Evolutionary conservation across 2,797 vertebrate genomes (phyloP).

Genomic region (Hipposideros larvatus): DNA sequence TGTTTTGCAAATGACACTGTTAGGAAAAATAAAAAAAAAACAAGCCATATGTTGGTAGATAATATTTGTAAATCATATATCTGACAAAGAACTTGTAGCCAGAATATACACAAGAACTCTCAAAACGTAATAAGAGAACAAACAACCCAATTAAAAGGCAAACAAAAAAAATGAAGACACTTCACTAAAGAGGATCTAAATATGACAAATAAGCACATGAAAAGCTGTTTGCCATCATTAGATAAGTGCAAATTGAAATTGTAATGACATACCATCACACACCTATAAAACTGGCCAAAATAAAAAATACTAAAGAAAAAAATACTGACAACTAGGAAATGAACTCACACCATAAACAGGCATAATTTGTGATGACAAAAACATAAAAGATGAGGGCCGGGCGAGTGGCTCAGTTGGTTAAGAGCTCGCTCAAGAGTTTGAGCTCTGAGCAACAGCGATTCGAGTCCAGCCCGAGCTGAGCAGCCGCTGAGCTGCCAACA

Average conservation of each 20-base stretch:
- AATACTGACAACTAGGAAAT: too few relatives aligned
- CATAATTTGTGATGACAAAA: too few relatives aligned
- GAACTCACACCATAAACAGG: too few relatives aligned
- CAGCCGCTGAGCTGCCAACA: too few relatives aligned
- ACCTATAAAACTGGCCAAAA: background rate
- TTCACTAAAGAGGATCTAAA: background rate
- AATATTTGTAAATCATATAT: background rate
- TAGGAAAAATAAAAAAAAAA: background rate
- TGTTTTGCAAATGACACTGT: background rate
- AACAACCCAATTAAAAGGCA: background rate
- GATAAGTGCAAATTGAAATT: background rate
- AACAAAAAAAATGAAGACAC: background rate
- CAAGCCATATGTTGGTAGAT: background rate
- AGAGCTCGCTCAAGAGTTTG: too few relatives aligned
- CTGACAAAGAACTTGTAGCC: background rate
- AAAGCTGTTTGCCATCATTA: background rate
- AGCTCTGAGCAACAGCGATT: too few relatives aligned
- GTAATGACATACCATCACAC: background rate
- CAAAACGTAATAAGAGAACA: background rate
- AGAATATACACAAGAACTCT: background rate
- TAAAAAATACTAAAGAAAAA: background rate
- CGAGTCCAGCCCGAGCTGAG: too few relatives aligned
- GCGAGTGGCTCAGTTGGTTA: too few relatives aligned
- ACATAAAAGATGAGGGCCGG: too few relatives aligned
- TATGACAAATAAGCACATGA: background rate